Conservation (phyloP, 1,140 invertebrate genomes). For the Formica exsecta region DNA sequence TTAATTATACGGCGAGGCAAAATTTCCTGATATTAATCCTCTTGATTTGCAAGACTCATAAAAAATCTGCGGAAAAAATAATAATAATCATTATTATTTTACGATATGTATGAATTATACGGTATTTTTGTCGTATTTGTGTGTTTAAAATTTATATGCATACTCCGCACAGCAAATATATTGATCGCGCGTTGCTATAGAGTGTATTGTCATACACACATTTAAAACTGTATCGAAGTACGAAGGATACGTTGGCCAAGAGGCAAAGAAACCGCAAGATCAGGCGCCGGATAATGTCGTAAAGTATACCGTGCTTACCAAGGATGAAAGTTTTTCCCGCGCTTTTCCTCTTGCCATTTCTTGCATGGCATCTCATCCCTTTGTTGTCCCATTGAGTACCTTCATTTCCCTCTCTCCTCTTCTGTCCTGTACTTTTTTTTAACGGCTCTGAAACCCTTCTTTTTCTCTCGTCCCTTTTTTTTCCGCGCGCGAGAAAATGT, state of each 20-base stretch:
- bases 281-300: slow-evolving; percentile 20
- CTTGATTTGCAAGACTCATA: not conserved
- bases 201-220: not conserved
- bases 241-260: not conserved
- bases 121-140: not conserved
- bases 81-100: not conserved
- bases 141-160: not conserved
- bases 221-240: not conserved
- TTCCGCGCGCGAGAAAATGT: not conserved
- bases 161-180: too few relatives aligned
- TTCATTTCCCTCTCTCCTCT: not conserved
- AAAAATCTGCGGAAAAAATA: not conserved
- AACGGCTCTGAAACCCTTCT: not conserved
- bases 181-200: not conserved
- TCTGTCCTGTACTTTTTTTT: slow-evolving; percentile 10
- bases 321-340: not conserved
- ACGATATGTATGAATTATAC: not conserved
- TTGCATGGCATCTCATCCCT: not conserved
- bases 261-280: slow-evolving; percentile 13
- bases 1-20: slow-evolving; percentile 57
- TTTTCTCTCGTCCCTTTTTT: slow-evolving; percentile 1
- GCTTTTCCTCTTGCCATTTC: not conserved
- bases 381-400: slow-evolving; percentile 2
- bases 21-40: slow-evolving; percentile 13
- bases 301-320: not conserved